A percentile compares a stretch with the other conserved stretches of the same genome.
These are phyloP conservation scores for Saturnia pavonia DNA, from an alignment of 2,888 invertebrate species.

Conservation along the genomic window DNA sequence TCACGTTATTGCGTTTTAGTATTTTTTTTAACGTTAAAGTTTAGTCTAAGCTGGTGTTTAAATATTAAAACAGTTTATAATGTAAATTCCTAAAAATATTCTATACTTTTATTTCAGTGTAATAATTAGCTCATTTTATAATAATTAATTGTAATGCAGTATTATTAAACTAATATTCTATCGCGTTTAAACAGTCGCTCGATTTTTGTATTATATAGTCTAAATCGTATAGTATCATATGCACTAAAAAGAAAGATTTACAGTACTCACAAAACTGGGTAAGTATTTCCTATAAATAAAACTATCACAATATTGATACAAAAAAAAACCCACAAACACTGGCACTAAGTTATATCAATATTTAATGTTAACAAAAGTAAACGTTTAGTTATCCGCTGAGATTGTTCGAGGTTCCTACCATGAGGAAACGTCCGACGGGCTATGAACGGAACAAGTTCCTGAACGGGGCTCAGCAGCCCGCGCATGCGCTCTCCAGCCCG, in stretches of 20 bases:
- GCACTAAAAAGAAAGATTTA: not conserved
- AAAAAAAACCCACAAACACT: not conserved
- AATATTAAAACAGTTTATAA: too few species aligned
- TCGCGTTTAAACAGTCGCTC: too few species aligned
- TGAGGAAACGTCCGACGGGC: conserved; percentile 56
- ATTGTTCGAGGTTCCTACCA: conserved; percentile 39
- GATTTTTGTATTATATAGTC: too few species aligned
- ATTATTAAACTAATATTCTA: too few species aligned
- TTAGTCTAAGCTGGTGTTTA: too few species aligned
- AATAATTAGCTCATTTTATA: too few species aligned
- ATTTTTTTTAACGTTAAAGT: too few species aligned
- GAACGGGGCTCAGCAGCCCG: conserved; percentile 49
- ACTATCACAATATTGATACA: not conserved
- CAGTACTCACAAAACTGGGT: not conserved
- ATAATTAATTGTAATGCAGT: too few species aligned
- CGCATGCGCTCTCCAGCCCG: conserved; percentile 63
- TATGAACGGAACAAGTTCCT: conserved; percentile 55
- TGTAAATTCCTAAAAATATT: too few species aligned
- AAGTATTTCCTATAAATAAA: not conserved
- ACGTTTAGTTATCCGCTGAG: conserved; percentile 22
- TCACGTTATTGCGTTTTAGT: too few species aligned
- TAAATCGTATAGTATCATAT: not conserved
- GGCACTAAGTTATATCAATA: conserved; percentile 7
- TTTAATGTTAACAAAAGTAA: conserved; percentile 16
- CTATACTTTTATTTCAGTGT: too few species aligned